Evolutionary conservation across 2,888 invertebrate species (phyloP), one percentile per base, ranked within the genome.

Genomic region (Torymus texanus): DNA sequence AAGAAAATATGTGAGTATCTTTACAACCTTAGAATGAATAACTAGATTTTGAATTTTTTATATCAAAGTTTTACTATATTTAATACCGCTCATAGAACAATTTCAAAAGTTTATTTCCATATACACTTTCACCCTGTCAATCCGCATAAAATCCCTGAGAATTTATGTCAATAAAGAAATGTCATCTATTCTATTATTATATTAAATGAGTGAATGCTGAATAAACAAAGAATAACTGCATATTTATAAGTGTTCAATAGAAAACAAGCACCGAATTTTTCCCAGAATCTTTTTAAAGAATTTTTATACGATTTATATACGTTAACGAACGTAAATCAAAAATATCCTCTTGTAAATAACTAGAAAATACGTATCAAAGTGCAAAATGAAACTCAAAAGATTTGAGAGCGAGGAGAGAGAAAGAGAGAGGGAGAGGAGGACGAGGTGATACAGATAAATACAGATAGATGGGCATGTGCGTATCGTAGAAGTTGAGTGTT

Each of bases 401-500:
- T 5, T 8, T 5, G 41, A 41, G 8, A 29, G 29, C 3, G 29
- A 8, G 29, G 21, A 41, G 14, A 21, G 63, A 55, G 10, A 51
- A 51, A 65, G 29, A n/a, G 41, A 61, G 50, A 55, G 21, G 29
- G 8, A 29, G 68, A 56, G 62, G 66, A n/a, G 21, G 10, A 18
- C 0, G 55, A 5, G 14, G 29, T 41, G 41, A 41, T 41, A 41
- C 41, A 65, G 70, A 74, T 74, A 70, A 11, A 50, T 14, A 53
- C n/a, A 18, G 16, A 65, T 21, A 21, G 14, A 12, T n/a, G 51
- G 55, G 24, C 70, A 50, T 18, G 5, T 61, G 75, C 24, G 18
- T 29, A 51, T 21, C 56, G 58, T 67, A 56, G 66, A 72, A 75
- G 72, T 67, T 53, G 75, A 79, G 72, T 63, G 58, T 53, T 53